Percentiles rank a stretch among this genome's conserved stretches.
These are phyloP conservation scores for Potamilus streckersoni DNA, from an alignment of 1,140 invertebrate genomes.

Conservation along the genomic window DNA sequence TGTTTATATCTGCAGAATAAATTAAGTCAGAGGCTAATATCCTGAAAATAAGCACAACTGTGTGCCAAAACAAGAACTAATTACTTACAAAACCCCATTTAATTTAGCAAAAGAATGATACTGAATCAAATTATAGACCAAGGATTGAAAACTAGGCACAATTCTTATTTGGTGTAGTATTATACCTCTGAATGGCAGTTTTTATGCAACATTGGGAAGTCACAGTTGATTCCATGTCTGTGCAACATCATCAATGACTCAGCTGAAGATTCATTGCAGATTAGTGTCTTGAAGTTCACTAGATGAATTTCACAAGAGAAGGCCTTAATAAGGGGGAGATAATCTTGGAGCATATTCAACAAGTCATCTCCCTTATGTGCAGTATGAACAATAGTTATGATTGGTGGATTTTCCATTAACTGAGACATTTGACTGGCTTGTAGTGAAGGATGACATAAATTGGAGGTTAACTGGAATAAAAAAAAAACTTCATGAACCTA, in stretches of 20 bases:
- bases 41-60: no score
- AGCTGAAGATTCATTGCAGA: neutral
- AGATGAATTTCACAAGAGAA: constrained; percentile 47
- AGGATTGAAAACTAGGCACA: no score
- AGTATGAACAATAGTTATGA: neutral
- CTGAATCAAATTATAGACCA: no score
- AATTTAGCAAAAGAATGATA: no score
- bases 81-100: no score
- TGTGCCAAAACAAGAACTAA: no score
- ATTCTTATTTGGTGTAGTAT: no score
- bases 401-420: constrained; percentile 7
- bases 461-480: neutral
- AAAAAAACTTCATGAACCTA: neutral
- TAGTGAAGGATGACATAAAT: neutral
- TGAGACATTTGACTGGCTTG: neutral
- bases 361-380: neutral
- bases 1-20: no score
- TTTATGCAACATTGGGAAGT: no score
- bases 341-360: neutral
- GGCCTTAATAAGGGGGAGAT: constrained; percentile 64
- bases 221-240: constrained; percentile 29
- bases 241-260: constrained; percentile 30
- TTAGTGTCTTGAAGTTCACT: constrained; percentile 39
- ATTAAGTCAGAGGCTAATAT: no score
- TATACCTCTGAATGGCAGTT: no score